Percentiles rank a stretch among this genome's conserved stretches.
Evolutionary conservation across 2,888 invertebrate genomes (phyloP).

Genomic region (Ophonus ardosiacus): DNA sequence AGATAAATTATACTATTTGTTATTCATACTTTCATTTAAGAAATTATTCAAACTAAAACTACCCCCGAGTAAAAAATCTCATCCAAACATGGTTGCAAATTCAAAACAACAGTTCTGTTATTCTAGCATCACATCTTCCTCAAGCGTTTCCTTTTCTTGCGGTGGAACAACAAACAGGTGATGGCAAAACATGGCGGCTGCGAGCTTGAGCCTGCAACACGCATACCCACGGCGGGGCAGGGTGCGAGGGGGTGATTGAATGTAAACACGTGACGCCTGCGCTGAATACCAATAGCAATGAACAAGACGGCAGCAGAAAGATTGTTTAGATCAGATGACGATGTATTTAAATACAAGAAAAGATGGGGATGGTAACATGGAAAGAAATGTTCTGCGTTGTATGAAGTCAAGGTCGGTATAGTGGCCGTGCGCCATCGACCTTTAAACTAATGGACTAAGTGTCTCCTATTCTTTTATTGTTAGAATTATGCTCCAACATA

Average conservation of each 20-base stretch:
- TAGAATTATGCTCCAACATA: too few species aligned
- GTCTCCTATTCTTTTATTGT: too few species aligned
- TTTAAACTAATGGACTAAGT: too few species aligned
- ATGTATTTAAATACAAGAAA: not conserved
- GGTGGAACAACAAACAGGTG: constrained; percentile 37
- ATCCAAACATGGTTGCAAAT: not conserved
- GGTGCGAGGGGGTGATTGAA: constrained; percentile 67
- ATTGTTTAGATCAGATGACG: not conserved
- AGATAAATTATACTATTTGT: too few species aligned
- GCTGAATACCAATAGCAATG: constrained; percentile 70
- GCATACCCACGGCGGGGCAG: not conserved
- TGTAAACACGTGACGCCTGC: constrained; percentile 71
- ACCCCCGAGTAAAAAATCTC: not conserved
- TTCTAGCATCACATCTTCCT: constrained; percentile 21
- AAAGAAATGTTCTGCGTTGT: too few species aligned
- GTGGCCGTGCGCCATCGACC: too few species aligned
- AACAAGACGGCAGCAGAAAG: not conserved
- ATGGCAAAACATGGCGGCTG: not conserved
- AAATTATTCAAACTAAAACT: not conserved
- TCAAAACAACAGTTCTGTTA: constrained; percentile 28
- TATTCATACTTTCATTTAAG: too few species aligned
- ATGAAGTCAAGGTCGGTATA: too few species aligned
- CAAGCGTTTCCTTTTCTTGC: not conserved
- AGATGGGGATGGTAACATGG: too few species aligned
- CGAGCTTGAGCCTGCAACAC: not conserved